These are phyloP conservation scores for Phataginus tricuspis DNA, from an alignment of 2,797 vertebrate genomes.

Conservation along the genomic window DNA sequence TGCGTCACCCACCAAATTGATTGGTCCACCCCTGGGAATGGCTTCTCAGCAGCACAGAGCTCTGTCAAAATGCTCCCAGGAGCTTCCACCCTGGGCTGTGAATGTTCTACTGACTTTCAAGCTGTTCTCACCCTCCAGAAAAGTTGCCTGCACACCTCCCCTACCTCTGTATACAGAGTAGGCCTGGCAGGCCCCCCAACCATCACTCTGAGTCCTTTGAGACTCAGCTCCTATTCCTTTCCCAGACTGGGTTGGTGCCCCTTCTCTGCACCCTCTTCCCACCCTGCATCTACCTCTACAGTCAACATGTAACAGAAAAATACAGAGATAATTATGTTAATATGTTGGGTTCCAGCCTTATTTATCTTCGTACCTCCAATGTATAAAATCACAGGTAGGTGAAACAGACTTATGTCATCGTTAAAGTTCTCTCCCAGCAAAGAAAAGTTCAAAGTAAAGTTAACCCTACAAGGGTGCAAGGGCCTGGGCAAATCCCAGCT, in stretches of 20 bases:
- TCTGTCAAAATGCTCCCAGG: not conserved
- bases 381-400: not conserved
- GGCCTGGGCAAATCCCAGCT: not conserved
- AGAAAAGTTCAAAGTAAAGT: slow-evolving; percentile 18
- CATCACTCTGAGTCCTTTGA: not conserved
- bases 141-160: not conserved
- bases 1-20: not conserved
- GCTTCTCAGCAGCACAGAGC: not conserved
- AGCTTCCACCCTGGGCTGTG: not conserved
- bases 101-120: not conserved
- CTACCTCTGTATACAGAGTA: not conserved
- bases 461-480: not conserved
- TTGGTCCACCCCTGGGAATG: not conserved
- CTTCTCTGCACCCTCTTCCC: not conserved
- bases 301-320: not conserved
- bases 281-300: not conserved
- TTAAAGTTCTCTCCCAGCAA: not conserved
- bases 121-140: not conserved
- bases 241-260: not conserved
- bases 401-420: not conserved
- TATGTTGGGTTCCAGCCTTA: not conserved
- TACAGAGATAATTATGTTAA: not conserved
- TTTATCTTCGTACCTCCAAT: not conserved
- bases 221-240: not conserved
- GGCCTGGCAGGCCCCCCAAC: not conserved